Evolutionary conservation across 1,140 invertebrate species (phyloP), one percentile per base, ranked within the genome.

Genomic region (Phenacoccus solenopsis): DNA sequence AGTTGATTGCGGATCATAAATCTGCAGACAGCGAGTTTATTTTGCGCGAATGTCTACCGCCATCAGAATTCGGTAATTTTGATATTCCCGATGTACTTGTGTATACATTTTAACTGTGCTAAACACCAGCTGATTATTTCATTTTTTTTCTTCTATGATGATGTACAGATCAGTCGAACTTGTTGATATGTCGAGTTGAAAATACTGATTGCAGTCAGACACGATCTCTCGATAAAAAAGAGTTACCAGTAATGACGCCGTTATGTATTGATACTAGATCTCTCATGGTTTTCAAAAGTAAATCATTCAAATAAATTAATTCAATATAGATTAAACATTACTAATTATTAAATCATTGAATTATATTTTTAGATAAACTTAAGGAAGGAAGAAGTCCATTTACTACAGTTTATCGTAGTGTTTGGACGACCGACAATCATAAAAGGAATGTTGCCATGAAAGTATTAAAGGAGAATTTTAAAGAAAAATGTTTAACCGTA

Each of bases 41-140:
- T 75, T 77, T 91, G 7, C 81, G 84, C 35, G 88, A 90, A 77
- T 91, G 90, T 74, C 82, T 94, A 75, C 89, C 88, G 49, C 86
- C 90, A 16, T 92, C 91, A 1, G 90, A 92, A 82, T 91, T 90
- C 81, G 91, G 89, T 91, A 82, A 76, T 76, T 74, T 16, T n/a
- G n/a, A n/a, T n/a, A n/a, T 24, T 68, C 4, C 20, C 56, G n/a
- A 59, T 59, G n/a, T 38, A 38, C 32, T 22, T 22, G 56, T 59
- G 21, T 59, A 9, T 59, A 38, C 9, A n/a, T 10, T 10, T 9
- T 20, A 59, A 59, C 13, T 32, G 20, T 59, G 56, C 7, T 9
- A 59, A 59, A 59, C 20, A 20, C 56, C 7, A 7, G 21, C 5
- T 5, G 20, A 59, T 59, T 59, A 5, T 59, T 59, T 20, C 21